phyloP scores from a whole-genome alignment of 2,113 vertebrate genomes.

The Vanacampus margaritifer region DNA sequence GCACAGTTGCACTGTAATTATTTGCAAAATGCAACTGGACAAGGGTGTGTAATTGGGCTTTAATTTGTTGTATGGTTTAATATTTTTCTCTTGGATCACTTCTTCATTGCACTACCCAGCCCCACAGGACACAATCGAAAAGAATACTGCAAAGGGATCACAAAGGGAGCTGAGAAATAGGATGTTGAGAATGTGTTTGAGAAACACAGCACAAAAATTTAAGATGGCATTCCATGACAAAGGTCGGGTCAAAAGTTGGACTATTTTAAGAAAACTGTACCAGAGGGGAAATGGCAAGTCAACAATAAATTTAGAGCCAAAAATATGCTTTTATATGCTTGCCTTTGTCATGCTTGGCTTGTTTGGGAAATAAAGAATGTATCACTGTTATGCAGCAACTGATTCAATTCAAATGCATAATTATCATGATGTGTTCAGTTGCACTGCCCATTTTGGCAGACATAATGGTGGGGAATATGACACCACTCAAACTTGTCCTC shows the following conservation, averaged over 20 bases:
- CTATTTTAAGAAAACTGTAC: constrained; percentile 26
- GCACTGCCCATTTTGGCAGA: constrained; percentile 44
- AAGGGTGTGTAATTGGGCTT: constrained; percentile 26
- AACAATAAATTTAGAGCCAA: constrained; percentile 42
- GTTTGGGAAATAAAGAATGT: constrained; percentile 24
- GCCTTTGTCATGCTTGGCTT: constrained; percentile 42
- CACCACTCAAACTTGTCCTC: constrained; percentile 53
- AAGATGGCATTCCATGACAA: constrained; percentile 55
- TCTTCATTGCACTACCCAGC: constrained; percentile 45
- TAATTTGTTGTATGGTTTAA: constrained; percentile 55
- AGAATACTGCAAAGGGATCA: constrained; percentile 28
- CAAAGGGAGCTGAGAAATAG: constrained; percentile 53
- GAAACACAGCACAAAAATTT: constrained; percentile 41
- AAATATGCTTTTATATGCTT: constrained; percentile 52
- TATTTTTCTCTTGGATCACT: constrained; percentile 54
- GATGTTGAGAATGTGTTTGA: constrained; percentile 37
- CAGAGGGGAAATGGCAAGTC: constrained; percentile 47
- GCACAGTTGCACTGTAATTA: constrained; percentile 4
- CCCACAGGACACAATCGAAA: constrained; percentile 35
- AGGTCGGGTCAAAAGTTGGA: constrained; percentile 8
- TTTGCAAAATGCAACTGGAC: constrained; percentile 29
- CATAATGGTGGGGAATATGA: constrained; percentile 39
- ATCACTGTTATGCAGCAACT: constrained; percentile 43
- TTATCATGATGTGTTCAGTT: constrained; percentile 54
- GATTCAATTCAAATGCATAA: constrained; percentile 70